Percentiles rank a stretch among this genome's conserved stretches.
Evolutionary conservation across 2,113 vertebrate genomes (phyloP).

Genomic region (Sprattus sprattus): DNA sequence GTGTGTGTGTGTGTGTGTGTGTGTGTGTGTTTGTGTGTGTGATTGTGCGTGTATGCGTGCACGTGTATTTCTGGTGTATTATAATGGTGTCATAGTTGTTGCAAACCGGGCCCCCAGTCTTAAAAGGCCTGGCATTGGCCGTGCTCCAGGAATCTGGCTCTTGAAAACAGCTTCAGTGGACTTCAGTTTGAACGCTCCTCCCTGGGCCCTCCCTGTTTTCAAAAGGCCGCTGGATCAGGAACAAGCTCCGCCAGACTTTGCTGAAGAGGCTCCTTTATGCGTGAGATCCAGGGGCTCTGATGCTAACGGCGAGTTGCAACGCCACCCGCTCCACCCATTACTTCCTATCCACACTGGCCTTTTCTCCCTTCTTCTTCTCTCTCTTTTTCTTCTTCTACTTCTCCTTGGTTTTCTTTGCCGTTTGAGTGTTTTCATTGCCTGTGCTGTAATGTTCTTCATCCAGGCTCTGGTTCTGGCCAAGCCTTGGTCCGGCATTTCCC

Average conservation of each 20-base stretch:
- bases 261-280: slow-evolving; percentile 44
- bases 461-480: slow-evolving; percentile 5
- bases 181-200: slow-evolving; percentile 27
- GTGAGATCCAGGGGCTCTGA: not conserved
- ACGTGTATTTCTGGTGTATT: not conserved
- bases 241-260: slow-evolving; percentile 22
- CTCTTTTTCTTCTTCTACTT: not conserved
- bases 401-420: not conserved
- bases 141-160: slow-evolving; percentile 29
- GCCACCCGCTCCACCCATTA: slow-evolving; percentile 30
- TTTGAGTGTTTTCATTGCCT: slow-evolving; percentile 25
- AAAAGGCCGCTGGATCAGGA: slow-evolving; percentile 36
- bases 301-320: slow-evolving; percentile 2
- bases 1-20: not conserved
- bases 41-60: not conserved
- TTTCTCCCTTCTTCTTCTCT: slow-evolving; percentile 16
- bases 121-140: not conserved
- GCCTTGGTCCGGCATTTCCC: not conserved
- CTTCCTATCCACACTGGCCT: slow-evolving; percentile 37
- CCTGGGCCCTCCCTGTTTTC: slow-evolving; percentile 25
- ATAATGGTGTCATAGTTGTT: slow-evolving; percentile 4
- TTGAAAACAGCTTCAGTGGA: slow-evolving; percentile 31
- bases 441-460: slow-evolving; percentile 12
- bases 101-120: not conserved
- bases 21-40: not conserved